These are phyloP conservation scores for Lepidochitona cinerea DNA, from an alignment of 2,888 invertebrate genomes.

Conservation along the genomic window DNA sequence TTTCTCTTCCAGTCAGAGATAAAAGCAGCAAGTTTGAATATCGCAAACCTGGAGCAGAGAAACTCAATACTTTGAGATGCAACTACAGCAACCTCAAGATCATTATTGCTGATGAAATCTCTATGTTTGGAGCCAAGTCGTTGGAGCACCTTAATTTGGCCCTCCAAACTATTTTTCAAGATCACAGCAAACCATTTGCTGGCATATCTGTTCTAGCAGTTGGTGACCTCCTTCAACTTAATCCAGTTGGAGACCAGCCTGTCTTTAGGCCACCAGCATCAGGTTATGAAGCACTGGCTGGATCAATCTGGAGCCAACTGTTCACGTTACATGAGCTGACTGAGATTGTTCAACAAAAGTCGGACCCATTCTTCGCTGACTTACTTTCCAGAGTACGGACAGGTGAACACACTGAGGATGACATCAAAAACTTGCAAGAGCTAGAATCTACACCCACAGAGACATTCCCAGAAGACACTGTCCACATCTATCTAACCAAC, in stretches of 20 bases:
- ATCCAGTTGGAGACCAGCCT: conserved; percentile 24
- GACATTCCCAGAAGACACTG: neutral
- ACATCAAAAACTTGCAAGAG: neutral
- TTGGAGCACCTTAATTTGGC: neutral
- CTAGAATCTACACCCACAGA: neutral
- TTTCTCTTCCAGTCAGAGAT: conserved; percentile 25
- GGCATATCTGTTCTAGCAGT: neutral
- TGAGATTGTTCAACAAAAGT: conserved; percentile 1
- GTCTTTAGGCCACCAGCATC: conserved; percentile 11
- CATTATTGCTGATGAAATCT: neutral
- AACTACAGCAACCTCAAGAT: conserved; percentile 1
- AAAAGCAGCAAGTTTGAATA: neutral
- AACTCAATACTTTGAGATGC: conserved; percentile 18
- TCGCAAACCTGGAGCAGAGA: conserved; percentile 7
- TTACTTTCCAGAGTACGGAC: neutral
- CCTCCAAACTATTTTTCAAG: neutral
- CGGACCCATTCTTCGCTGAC: neutral
- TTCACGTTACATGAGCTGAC: conserved; percentile 9
- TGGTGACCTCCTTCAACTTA: neutral
- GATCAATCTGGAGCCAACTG: conserved; percentile 23
- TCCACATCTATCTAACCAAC: neutral
- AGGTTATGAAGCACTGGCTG: conserved; percentile 26
- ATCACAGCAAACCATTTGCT: conserved; percentile 6
- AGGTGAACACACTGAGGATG: neutral
- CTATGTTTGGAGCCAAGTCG: neutral